These are phyloP conservation scores for Prenolepis imparis DNA, from an alignment of 2,888 invertebrate species.

Conservation along the genomic window DNA sequence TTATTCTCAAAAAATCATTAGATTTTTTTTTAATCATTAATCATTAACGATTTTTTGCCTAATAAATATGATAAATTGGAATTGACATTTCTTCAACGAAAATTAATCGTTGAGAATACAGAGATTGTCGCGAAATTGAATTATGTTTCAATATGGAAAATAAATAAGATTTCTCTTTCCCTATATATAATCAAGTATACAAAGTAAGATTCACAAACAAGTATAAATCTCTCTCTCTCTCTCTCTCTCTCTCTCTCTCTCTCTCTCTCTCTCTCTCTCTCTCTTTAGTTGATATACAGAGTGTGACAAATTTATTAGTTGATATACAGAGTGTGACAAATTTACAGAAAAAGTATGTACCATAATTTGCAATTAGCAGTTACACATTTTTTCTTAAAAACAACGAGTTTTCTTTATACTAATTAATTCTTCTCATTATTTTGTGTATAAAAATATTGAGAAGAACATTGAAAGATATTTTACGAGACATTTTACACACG, in stretches of 20 bases:
- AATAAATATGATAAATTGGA: background rate
- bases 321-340: background rate
- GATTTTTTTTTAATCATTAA: background rate
- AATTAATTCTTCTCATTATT: too few species aligned
- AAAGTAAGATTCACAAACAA: background rate
- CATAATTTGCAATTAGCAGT: too few species aligned
- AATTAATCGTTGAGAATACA: conserved; percentile 14
- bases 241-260: too few species aligned
- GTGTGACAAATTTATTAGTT: too few species aligned
- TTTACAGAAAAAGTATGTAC: too few species aligned
- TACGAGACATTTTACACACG: too few species aligned
- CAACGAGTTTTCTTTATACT: too few species aligned
- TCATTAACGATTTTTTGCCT: background rate
- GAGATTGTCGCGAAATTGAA: background rate
- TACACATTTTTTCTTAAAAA: too few species aligned
- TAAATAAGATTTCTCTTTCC: background rate
- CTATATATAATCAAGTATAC: background rate
- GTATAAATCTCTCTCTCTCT: background rate
- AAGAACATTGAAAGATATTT: too few species aligned
- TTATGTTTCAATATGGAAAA: background rate
- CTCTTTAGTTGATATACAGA: too few species aligned
- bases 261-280: too few species aligned
- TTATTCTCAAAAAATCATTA: background rate
- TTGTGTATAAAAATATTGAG: too few species aligned
- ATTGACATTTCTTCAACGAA: background rate